Evolutionary conservation across 2,113 vertebrate species (phyloP), one percentile per base, ranked within the genome.

Genomic region (Macrotis lagotis): DNA sequence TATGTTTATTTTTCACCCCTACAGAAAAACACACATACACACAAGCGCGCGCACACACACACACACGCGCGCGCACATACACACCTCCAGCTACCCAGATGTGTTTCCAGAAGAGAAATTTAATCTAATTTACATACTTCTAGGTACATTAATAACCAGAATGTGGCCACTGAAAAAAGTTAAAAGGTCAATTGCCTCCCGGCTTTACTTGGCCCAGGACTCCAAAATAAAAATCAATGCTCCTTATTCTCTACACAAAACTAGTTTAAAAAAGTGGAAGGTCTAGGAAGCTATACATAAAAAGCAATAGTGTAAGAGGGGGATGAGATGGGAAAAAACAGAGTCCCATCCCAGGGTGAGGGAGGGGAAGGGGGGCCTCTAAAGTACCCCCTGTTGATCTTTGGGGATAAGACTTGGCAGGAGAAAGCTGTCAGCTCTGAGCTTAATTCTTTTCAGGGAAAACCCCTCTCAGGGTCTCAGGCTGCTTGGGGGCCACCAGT

Each of bases 71-170:
- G 96, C 97, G 97, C 94, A 96, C 95, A 97, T 95, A 97, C 97
- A 94, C 93, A 94, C 8, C 97, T 96, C 95, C 31, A 92, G 95
- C 96, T 95, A 97, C 97, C 96, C 97, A 47, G 11, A 92, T 94
- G 94, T 95, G 93, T 98, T 98, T 98, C 98, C 98, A 98, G 98
- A 98, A 98, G 96, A 98, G 97, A 98, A 98, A 96, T 98, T 98
- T 98, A 98, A 98, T 98, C 98, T 98, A 98, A 98, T 98, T 97
- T 98, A 98, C 98, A 97, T 96, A 97, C 94, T 98, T 98, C 98
- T 98, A 97, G 96, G 95, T 98, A 98, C 98, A 98, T 96, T 51
- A 91, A 98, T 97, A 98, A 98, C 98, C 98, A 97, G 97, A 98
- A 98, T 96, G 96, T 94, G 91, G 96, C 97, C 97, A 97, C 97